Conservation (phyloP, 2,797 vertebrate genomes). For the Aldrovandia affinis region DNA sequence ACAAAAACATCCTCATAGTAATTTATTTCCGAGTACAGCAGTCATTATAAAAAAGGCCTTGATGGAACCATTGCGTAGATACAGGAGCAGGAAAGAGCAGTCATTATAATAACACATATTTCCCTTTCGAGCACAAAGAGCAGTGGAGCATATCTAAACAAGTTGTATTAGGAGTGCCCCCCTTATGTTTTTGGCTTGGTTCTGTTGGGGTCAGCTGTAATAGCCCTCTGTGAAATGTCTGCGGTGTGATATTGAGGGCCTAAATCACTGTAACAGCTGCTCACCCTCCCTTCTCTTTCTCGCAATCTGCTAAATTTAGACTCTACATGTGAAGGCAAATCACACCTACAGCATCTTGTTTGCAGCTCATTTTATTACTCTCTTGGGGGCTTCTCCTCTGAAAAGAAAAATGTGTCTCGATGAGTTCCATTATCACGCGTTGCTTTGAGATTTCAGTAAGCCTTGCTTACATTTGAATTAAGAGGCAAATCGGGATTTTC, state of each 20-base stretch:
- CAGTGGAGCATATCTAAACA: not conserved
- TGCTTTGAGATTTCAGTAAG: not conserved
- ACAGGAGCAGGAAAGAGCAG: not conserved
- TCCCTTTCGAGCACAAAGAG: not conserved
- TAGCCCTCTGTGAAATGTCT: not conserved
- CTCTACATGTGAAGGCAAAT: not conserved
- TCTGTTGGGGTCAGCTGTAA: not conserved
- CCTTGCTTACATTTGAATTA: not conserved
- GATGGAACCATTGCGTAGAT: not conserved
- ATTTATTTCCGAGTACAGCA: not conserved
- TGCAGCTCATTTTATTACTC: conserved; percentile 6
- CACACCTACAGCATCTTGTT: not conserved
- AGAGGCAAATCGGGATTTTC: not conserved
- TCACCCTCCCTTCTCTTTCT: not conserved
- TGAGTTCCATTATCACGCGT: not conserved
- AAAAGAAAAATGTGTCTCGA: not conserved
- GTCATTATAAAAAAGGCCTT: not conserved
- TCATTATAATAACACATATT: not conserved
- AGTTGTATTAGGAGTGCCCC: not conserved
- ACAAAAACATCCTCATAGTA: not conserved
- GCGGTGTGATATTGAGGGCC: not conserved
- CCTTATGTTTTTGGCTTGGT: not conserved
- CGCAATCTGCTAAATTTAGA: not conserved
- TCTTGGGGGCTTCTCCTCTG: not conserved
- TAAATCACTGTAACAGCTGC: not conserved